Percentiles rank a stretch among this genome's conserved stretches.
Evolutionary conservation across 1,140 invertebrate genomes (phyloP).

Genomic region (Aphaenogaster rudis): DNA sequence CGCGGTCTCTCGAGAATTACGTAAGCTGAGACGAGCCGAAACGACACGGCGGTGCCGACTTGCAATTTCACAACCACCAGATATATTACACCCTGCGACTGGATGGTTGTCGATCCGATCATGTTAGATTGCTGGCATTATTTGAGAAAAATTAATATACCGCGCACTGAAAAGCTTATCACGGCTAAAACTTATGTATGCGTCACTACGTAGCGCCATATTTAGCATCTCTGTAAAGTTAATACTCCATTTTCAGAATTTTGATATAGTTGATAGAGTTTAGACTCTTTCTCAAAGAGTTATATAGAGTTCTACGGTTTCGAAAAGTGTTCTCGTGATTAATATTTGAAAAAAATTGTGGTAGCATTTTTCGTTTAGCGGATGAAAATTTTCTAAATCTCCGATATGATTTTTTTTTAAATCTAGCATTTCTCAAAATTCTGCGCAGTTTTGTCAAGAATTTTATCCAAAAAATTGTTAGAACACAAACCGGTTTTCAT

Average conservation of each 20-base stretch:
- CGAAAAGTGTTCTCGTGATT: background rate
- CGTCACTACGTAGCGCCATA: background rate
- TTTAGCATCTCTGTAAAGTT: background rate
- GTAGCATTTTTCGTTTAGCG: background rate
- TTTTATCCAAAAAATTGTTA: constrained; percentile 5
- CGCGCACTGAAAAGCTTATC: background rate
- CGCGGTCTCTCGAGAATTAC: constrained; percentile 73
- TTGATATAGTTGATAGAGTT: constrained; percentile 2
- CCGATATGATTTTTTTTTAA: background rate
- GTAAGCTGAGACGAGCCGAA: constrained; percentile 65
- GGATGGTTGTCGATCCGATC: constrained; percentile 46
- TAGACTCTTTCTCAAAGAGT: background rate
- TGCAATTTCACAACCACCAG: constrained; percentile 57
- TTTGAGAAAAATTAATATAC: background rate
- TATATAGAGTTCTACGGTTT: background rate
- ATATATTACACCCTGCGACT: constrained; percentile 33
- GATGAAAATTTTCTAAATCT: background rate
- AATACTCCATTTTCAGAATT: background rate
- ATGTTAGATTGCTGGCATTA: background rate
- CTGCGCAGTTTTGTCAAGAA: background rate
- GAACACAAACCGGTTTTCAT: background rate
- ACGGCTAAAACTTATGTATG: background rate
- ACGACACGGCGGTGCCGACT: constrained; percentile 31
- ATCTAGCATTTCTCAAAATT: background rate
- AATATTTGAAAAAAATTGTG: background rate